Evolutionary conservation across 53 echinoderm and acorn worm genomes (phyloP), one percentile per base, ranked within the genome.

Genomic region (Arbacia lixula): DNA sequence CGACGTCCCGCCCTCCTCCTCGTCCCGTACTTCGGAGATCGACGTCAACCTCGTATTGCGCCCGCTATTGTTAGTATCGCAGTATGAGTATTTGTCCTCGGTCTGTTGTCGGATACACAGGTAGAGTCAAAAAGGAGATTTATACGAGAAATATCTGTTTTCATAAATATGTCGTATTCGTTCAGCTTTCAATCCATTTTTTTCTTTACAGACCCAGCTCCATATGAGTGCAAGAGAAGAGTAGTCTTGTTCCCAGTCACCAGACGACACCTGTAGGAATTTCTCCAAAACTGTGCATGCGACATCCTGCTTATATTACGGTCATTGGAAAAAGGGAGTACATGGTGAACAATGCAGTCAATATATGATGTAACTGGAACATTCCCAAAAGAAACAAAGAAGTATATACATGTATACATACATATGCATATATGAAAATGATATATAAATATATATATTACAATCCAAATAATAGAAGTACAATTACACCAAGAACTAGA

Each of bases 1-100:
- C 20, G 38, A 80, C 17, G 85, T 89, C 0, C 83, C 82, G 53
- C 71, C 90, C 21, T 87, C 90, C 27, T 92, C 89, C 42, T 95
- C 96, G 55, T 91, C 87, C 31, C 87, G 71, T 5, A 91, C 84
- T 74, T 94, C 94, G 3, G 91, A 94, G 56, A 94, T 94, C 36
- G 94, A 94, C 14, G 94, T 91, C 11, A 94, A 66, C 10, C 89
- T 91, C 14, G 87, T 84, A 2, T 83, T 79, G 21, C 91, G 83
- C 17, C 66, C 78, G 57, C 83, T 89, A 16, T 87, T 62, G 43
- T 52, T 72, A 42, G 60, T 60, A 36, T 88, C 88, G 31, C 83
- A 88, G 66, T 88, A 88, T 2, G 83, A 53, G 22, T 88, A 88
- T 19, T 80, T 71, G 19, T 88, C 88, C 29, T 88, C 88, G 49